Evolutionary conservation across 2,113 vertebrate genomes (phyloP), one percentile per base, ranked within the genome.

Genomic region (Sminthopsis crassicaudata): DNA sequence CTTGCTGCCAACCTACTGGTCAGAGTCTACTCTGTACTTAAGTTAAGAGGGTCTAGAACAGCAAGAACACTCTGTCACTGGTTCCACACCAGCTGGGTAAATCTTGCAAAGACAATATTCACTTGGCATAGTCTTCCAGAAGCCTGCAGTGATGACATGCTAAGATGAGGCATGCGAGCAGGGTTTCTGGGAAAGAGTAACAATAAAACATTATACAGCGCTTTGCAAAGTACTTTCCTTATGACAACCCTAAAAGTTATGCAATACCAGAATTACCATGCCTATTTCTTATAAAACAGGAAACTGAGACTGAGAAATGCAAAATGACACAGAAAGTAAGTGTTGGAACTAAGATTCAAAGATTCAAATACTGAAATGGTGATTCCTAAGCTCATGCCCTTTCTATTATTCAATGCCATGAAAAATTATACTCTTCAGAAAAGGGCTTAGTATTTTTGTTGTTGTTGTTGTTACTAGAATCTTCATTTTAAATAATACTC

Each of bases 401-500:
- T 42, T 84, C 67, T 84, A 42, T 84, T 42, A 42, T 84, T 2
- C 36, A 42, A 84, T 84, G 67, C 67, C 16, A 22, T 8, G 67
- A 53, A 91, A 96, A 89, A 60, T 57, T 48, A 91, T 96, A 94
- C 91, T 94, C 93, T 50, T 90, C 42, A 54, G 60, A 52, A 10
- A 2, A 19, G 42, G 46, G 16, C 30, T 94, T 92, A 93, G 90
- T 22, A 96, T 51, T 46, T 93, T 93, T 55, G 42, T 19, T 16
- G n/a, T 90, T 91, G 92, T 88, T 46, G 53, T 88, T 46, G 53
- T 93, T 97, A 97, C 96, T 76, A 92, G 96, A 96, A 92, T 96
- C 96, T 97, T 94, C 95, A 76, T 97, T 96, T 97, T 97, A 98
- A 97, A 93, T 96, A 97, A 96, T 93, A 96, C 90, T 97, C 94